A percentile compares a stretch with the other conserved stretches of the same genome.
Conservation (phyloP, 2,113 vertebrate species). For the Campylomormyrus tamandua region DNA sequence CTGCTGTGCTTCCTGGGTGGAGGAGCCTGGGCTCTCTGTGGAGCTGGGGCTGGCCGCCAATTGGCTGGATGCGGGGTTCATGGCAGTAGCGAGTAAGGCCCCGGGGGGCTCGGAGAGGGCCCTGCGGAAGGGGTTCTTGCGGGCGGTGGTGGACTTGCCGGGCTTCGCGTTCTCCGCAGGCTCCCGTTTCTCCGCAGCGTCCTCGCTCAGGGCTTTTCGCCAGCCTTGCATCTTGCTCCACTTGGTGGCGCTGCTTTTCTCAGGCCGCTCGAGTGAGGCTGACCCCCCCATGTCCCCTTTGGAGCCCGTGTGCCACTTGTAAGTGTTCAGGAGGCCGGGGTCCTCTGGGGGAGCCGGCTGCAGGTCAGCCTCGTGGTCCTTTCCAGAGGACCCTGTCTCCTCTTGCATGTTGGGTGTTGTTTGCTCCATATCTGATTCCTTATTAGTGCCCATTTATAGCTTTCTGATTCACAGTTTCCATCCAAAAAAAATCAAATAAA, state of each 20-base stretch:
- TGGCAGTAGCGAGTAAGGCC: constrained; percentile 39
- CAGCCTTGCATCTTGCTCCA: constrained; percentile 70
- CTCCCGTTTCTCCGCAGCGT: constrained; percentile 39
- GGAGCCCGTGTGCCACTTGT: constrained; percentile 63
- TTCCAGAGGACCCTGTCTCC: constrained; percentile 39
- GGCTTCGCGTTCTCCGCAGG: constrained; percentile 19
- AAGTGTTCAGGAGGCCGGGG: constrained; percentile 49
- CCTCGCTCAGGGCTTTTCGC: constrained; percentile 68
- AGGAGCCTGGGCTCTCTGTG: constrained; percentile 31
- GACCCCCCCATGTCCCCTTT: constrained; percentile 34
- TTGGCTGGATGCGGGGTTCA: constrained; percentile 24
- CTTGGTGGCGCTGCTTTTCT: constrained; percentile 52
- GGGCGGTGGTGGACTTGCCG: constrained; percentile 27
- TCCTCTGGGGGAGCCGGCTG: constrained; percentile 34
- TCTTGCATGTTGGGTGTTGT: constrained; percentile 32
- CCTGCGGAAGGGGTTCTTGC: constrained; percentile 73
- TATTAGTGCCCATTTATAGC: constrained; percentile 54
- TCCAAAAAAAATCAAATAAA: not conserved
- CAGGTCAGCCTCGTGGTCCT: constrained; percentile 31
- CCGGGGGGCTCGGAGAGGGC: constrained; percentile 69
- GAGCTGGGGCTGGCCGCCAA: constrained; percentile 21
- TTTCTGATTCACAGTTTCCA: not conserved
- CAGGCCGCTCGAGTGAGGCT: constrained; percentile 35
- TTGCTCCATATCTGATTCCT: constrained; percentile 46
- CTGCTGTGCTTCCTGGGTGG: constrained; percentile 47